Conservation (phyloP, 2,888 invertebrate species). For the Campoletis raptor region DNA sequence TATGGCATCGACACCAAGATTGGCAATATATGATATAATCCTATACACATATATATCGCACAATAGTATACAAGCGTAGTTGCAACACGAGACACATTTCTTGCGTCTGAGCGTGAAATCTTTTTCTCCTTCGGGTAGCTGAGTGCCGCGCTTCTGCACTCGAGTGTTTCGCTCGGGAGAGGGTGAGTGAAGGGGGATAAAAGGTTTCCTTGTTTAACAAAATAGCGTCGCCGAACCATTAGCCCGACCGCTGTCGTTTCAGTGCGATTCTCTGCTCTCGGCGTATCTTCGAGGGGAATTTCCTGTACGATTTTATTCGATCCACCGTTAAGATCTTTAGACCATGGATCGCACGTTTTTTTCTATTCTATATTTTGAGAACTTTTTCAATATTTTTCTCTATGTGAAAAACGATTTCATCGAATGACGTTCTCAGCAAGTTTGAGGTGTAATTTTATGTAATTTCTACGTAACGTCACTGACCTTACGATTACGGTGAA, state of each 20-base stretch:
- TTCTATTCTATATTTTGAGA: conserved; percentile 35
- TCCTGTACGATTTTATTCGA: conserved; percentile 63
- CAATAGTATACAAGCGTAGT: conserved; percentile 6
- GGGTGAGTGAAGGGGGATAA: conserved; percentile 79
- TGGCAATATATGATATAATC: conserved; percentile 44
- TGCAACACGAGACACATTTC: conserved; percentile 62
- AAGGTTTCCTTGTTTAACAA: conserved; percentile 85
- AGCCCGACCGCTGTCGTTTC: conserved; percentile 82
- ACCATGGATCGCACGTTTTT: conserved; percentile 52
- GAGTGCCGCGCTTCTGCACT: conserved; percentile 76
- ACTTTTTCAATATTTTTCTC: not conserved
- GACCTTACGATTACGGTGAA: too few relatives aligned
- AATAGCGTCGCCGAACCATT: conserved; percentile 83
- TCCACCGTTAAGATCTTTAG: conserved; percentile 54
- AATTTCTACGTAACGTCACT: too few relatives aligned
- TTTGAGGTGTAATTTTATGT: not conserved
- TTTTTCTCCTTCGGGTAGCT: conserved; percentile 68
- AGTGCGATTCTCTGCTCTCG: conserved; percentile 80
- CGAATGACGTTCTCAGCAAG: not conserved
- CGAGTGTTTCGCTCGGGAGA: conserved; percentile 70
- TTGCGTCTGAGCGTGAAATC: conserved; percentile 68
- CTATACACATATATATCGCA: not conserved
- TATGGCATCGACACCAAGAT: conserved; percentile 59
- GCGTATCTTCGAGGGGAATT: conserved; percentile 74
- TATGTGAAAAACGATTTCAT: conserved; percentile 2